phyloP scores from a whole-genome alignment of 2,888 invertebrate species.

The Mechanitis mazaeus region DNA sequence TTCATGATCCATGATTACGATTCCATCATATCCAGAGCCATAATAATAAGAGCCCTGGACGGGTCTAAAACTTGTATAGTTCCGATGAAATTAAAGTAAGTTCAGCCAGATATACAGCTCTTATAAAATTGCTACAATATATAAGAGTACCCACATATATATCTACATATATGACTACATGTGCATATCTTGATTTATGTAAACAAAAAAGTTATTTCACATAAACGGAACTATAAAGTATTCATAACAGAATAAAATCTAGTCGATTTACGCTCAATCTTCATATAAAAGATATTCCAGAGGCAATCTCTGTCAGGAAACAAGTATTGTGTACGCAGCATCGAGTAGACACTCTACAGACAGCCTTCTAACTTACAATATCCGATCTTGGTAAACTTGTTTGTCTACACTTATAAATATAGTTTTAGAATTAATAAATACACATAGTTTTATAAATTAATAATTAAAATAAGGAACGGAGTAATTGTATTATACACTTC shows the following conservation, averaged over 20 bases:
- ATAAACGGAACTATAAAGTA: background rate
- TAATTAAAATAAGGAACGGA: no score
- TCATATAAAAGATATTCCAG: constrained; percentile 22
- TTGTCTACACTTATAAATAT: background rate
- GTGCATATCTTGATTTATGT: background rate
- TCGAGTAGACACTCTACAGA: constrained; percentile 13
- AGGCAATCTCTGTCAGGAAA: constrained; percentile 31
- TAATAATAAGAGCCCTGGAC: no score
- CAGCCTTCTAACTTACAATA: constrained; percentile 31
- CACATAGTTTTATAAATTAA: no score
- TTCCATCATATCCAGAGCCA: no score
- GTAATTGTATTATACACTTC: no score
- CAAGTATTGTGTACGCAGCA: constrained; percentile 29
- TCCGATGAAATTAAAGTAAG: no score
- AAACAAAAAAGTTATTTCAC: background rate
- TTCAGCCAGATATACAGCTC: no score
- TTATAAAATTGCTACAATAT: no score
- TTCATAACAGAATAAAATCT: constrained; percentile 15
- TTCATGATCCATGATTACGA: no score
- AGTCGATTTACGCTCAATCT: constrained; percentile 21
- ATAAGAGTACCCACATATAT: no score
- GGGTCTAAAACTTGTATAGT: no score
- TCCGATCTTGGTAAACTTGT: constrained; percentile 16
- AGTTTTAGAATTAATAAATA: background rate
- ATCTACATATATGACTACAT: no score